phyloP scores from a whole-genome alignment of 2,888 invertebrate genomes.

The Heliconius sara region DNA sequence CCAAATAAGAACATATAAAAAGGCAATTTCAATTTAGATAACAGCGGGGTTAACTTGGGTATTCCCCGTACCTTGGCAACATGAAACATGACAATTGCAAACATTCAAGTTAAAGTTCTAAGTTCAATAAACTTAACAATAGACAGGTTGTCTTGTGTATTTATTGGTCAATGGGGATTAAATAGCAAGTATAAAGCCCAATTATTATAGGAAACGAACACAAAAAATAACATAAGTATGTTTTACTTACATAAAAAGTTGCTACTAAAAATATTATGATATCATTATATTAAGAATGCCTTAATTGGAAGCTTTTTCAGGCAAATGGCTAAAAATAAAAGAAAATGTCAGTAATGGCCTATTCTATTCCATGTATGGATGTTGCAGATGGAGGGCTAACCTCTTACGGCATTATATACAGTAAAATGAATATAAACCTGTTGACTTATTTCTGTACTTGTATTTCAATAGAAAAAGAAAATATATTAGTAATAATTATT shows the following conservation, averaged over 20 bases:
- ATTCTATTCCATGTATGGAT: constrained; percentile 19
- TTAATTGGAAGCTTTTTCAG: not conserved
- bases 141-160: not conserved
- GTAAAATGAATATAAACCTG: not conserved
- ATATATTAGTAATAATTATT: no score
- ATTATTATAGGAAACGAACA: not conserved
- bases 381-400: not conserved
- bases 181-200: no score
- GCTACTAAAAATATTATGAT: not conserved
- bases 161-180: no score
- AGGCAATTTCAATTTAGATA: not conserved
- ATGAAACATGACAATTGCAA: not conserved
- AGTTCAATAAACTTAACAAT: not conserved
- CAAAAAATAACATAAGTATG: not conserved
- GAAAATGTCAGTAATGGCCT: not conserved
- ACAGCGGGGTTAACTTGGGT: not conserved
- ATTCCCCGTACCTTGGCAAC: constrained; percentile 2
- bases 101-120: constrained; percentile 6
- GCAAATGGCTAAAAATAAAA: not conserved
- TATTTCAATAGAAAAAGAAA: not conserved
- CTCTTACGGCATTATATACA: not conserved
- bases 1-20: not conserved
- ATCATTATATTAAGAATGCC: not conserved
- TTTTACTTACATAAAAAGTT: not conserved
- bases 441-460: not conserved